Percentiles rank a stretch among this genome's conserved stretches.
phyloP scores from a whole-genome alignment of 2,888 invertebrate species.

The Bugula neritina region DNA sequence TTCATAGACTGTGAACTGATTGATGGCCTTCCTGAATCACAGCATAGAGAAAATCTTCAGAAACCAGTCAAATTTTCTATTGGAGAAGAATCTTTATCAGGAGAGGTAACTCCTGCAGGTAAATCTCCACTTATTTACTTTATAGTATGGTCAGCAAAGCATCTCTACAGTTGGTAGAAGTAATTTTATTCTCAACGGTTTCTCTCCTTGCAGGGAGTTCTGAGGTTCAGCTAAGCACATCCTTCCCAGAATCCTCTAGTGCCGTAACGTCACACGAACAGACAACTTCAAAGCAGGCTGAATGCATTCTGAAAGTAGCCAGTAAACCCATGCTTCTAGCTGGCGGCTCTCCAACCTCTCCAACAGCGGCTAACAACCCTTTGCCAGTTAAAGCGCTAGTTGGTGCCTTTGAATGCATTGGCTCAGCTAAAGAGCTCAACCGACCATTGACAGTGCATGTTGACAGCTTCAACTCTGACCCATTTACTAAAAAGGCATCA shows the following conservation, averaged over 20 bases:
- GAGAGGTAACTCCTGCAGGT: not conserved
- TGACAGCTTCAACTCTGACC: constrained; percentile 18
- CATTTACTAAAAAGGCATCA: not conserved
- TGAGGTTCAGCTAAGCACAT: too few species aligned
- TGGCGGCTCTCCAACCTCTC: too few species aligned
- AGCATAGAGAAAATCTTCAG: too few species aligned
- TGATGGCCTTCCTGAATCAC: too few species aligned
- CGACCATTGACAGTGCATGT: constrained; percentile 23
- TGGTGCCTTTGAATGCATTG: constrained; percentile 19
- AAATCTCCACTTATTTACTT: too few species aligned
- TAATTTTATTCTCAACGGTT: too few species aligned
- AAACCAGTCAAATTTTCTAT: not conserved
- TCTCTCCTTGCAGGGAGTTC: too few species aligned
- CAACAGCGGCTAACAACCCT: not conserved
- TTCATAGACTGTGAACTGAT: too few species aligned
- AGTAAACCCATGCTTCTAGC: not conserved
- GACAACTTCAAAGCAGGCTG: not conserved
- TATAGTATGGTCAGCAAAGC: too few species aligned
- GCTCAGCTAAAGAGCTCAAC: not conserved
- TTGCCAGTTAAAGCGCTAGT: constrained; percentile 7
- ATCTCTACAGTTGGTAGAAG: too few species aligned
- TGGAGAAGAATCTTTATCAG: not conserved
- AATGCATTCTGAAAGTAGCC: not conserved
- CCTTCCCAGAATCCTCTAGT: too few species aligned
- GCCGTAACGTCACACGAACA: too few species aligned